Evolutionary conservation across 2,888 invertebrate species (phyloP), one percentile per base, ranked within the genome.

Genomic region (Arctia plantaginis): DNA sequence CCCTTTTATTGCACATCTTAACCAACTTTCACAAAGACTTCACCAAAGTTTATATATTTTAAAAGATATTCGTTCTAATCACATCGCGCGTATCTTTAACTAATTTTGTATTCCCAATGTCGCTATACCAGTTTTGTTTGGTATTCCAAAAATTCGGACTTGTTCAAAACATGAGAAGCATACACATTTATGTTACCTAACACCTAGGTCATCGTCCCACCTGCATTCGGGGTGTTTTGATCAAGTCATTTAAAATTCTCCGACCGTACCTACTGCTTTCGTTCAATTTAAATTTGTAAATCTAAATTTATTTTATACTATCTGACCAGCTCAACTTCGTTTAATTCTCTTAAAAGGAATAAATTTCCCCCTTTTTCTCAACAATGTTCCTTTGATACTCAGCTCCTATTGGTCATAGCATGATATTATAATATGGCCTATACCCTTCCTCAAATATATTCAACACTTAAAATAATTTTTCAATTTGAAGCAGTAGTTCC

Each of bases 141-240:
- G 88, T 78, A 89, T 88, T 79, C 78, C 33, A 86, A 88, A 85
- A 82, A 89, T 88, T 87, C 80, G 86, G 77, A 76, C 86, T 85
- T 77, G 83, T 84, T 77, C 59, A 78, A 70, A 74, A 80, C 86
- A 81, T 79, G 85, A 69, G 59, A 76, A 13, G 82, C 76, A 83
- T 83, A 84, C 78, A 81, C 83, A 85, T 84, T 74, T 75, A 79
- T 82, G 80, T 89, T 85, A 85, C 85, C 80, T 83, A 87, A 86
- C 82, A 76, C 77, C 71, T 85, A 83, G 90, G 85, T 86, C 88
- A 72, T 81, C 80, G 87, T 83, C 87, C 82, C 67, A 83, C 78
- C 82, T 83, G 86, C 82, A 80, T 80, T 78, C 74, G 73, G 79
- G 69, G 41, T 80, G 80, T 83, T 84, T 81, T 85, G 83, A 82